Conservation (phyloP, 2,113 vertebrate genomes). For the Ornithorhynchus anatinus region DNA sequence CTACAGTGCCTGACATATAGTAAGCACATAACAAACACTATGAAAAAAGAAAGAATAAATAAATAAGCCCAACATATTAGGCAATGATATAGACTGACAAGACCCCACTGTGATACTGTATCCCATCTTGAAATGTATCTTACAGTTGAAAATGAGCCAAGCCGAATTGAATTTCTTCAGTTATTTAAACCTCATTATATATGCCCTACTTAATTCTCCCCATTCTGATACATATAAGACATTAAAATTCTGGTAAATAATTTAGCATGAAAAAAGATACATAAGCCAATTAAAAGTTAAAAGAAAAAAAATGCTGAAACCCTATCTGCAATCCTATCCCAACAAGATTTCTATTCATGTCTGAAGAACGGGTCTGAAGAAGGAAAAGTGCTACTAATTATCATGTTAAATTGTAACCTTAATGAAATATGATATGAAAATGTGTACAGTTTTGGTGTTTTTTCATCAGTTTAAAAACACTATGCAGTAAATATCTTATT, state of each 20-base stretch:
- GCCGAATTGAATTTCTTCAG: constrained; percentile 26
- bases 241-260: constrained; percentile 42
- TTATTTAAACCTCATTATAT: constrained; percentile 46
- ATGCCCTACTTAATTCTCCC: constrained; percentile 33
- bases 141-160: constrained; percentile 27
- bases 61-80: no score
- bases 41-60: no score
- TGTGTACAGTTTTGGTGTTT: neutral
- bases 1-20: no score
- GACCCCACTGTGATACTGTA: constrained; percentile 19
- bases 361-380: neutral
- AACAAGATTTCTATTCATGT: neutral
- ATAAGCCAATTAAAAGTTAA: constrained; percentile 48
- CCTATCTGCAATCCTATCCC: neutral
- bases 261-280: constrained; percentile 33
- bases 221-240: constrained; percentile 35
- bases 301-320: neutral
- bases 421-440: neutral
- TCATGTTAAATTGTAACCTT: neutral
- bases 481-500: neutral
- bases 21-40: no score
- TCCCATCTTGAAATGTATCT: constrained; percentile 9
- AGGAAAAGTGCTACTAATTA: neutral
- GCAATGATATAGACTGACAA: constrained; percentile 22
- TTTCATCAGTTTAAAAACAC: neutral